Evolutionary conservation across 2,797 vertebrate genomes (phyloP), one percentile per base, ranked within the genome.

Genomic region (Gadopsis bispinosus): DNA sequence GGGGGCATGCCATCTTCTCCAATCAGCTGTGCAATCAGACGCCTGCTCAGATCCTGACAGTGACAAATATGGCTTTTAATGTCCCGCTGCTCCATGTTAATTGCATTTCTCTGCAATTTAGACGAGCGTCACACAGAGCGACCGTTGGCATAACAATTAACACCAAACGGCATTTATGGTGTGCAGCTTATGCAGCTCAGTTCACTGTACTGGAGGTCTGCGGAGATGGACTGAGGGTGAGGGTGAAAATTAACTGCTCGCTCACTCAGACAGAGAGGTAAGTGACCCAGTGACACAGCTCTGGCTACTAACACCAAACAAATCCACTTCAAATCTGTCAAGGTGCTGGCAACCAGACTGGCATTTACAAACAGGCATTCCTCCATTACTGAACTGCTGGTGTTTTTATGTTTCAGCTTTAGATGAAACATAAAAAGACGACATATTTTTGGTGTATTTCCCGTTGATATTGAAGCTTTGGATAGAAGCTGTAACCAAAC

Each of bases 11-110:
- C 86, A 87, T 91, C 82, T 87, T 84, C 77, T 86, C 83, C 84
- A 93, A 93, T 94, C 93, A 94, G 88, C 80, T 90, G 79, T 67
- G 86, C 86, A 94, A 94, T 95, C 94, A 94, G 89, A 87, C 60
- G 84, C 85, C 84, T 80, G 77, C 87, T 88, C 86, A 82, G 81
- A 92, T 89, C 78, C 91, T 88, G 88, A 94, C 93, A 92, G 92
- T 93, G 93, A 95, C 91, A 94, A 94, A 94, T 94, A 92, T 90
- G 89, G 87, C 90, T 90, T 91, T 94, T 94, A 94, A 93, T 91
- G 87, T 93, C 93, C 92, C 72, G 87, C 91, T 91, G 93, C 84
- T 92, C 84, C 60, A 50, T 88, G 90, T 92, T 94, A 94, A 95
- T 94, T 95, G 92, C 91, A 88, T 94, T 92, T 90, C 78, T 75